These are phyloP conservation scores for Sycophila sp. DNA, from an alignment of 1,140 invertebrate genomes.

Conservation along the genomic window DNA sequence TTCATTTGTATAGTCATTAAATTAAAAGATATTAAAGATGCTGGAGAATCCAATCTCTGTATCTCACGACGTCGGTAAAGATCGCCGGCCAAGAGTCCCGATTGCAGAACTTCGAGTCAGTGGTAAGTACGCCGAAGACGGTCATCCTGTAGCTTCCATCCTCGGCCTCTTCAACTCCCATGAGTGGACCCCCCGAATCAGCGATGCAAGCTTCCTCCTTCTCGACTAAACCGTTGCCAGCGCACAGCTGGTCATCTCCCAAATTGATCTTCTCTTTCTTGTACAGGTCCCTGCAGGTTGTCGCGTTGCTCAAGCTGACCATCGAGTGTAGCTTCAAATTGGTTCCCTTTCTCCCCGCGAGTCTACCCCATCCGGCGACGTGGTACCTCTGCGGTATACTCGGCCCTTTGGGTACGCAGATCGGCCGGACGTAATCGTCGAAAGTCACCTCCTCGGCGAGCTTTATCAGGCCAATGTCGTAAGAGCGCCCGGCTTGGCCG, in stretches of 20 bases:
- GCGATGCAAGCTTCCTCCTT: constrained; percentile 68
- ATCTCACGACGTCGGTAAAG: not conserved
- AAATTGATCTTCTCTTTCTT: not conserved
- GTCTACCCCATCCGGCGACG: constrained; percentile 22
- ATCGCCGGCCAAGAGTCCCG: not conserved
- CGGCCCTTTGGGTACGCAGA: constrained; percentile 4
- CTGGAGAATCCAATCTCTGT: constrained; percentile 13
- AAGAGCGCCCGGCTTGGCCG: constrained; percentile 43
- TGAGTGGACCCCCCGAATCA: constrained; percentile 72
- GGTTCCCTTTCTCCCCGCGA: not conserved
- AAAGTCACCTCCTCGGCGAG: constrained; percentile 58
- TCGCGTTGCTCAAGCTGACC: not conserved
- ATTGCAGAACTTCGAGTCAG: constrained; percentile 22
- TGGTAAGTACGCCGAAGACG: constrained; percentile 19
- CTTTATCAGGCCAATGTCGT: constrained; percentile 67
- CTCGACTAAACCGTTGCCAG: constrained; percentile 60
- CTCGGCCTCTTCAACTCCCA: constrained; percentile 46
- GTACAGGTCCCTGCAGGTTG: not conserved
- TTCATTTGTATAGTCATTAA: not conserved
- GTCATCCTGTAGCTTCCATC: constrained; percentile 16
- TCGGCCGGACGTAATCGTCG: constrained; percentile 33
- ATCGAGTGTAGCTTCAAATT: not conserved
- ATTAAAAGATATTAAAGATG: not conserved
- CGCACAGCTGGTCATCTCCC: constrained; percentile 52
- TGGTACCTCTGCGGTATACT: not conserved